Conservation (phyloP, 2,888 invertebrate species). For the Nomada fucata region DNA sequence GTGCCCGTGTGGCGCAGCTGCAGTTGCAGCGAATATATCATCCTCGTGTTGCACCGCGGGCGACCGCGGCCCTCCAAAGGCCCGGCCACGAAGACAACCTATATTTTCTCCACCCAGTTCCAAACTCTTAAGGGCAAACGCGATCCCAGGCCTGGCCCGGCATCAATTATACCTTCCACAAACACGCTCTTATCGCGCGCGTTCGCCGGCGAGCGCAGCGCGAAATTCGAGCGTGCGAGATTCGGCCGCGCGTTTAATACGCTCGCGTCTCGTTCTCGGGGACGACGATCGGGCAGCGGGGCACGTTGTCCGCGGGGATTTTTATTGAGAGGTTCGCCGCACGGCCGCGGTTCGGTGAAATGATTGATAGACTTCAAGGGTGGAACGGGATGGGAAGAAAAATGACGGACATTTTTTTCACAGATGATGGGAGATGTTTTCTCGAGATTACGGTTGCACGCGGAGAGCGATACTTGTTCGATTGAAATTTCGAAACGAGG, state of each 20-base stretch:
- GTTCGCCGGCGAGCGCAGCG: conserved; percentile 38
- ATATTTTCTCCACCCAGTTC: conserved; percentile 83
- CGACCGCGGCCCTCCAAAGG: conserved; percentile 78
- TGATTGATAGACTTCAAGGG: too few species aligned
- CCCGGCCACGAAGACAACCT: conserved; percentile 82
- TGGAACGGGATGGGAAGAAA: too few species aligned
- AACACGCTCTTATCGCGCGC: conserved; percentile 79
- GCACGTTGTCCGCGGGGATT: too few species aligned
- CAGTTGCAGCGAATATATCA: conserved; percentile 83
- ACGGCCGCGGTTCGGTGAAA: too few species aligned
- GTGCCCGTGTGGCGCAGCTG: conserved; percentile 75
- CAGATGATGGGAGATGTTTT: too few species aligned
- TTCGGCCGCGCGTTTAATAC: conserved; percentile 7
- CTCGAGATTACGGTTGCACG: too few species aligned
- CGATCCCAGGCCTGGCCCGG: conserved; percentile 73
- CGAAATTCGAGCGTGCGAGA: conserved; percentile 43
- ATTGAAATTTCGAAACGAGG: too few species aligned
- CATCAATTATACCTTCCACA: conserved; percentile 83
- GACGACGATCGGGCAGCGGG: background rate
- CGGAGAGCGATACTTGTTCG: too few species aligned
- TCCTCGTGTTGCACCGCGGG: conserved; percentile 83
- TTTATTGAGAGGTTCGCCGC: too few species aligned
- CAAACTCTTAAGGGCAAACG: conserved; percentile 79
- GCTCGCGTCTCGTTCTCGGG: conserved; percentile 10
- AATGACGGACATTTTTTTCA: too few species aligned